These are phyloP conservation scores for Pseudopodoces humilis DNA, from an alignment of 2,113 vertebrate genomes.

Conservation along the genomic window DNA sequence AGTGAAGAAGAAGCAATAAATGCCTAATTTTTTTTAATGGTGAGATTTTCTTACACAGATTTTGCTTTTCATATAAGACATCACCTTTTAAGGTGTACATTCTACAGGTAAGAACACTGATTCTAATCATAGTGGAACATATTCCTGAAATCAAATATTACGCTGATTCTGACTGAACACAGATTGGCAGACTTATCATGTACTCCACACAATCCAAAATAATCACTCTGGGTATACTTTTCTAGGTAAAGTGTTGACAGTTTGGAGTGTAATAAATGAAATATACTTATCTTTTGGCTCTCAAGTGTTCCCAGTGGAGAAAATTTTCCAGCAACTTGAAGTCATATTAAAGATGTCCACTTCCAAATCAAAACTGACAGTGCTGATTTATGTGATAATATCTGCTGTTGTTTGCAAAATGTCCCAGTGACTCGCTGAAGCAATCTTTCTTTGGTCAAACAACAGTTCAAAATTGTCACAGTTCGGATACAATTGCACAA, in stretches of 20 bases:
- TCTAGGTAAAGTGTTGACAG: conserved; percentile 2
- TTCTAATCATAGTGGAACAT: not conserved
- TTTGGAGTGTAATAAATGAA: conserved; percentile 26
- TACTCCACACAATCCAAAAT: not conserved
- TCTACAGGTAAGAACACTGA: not conserved
- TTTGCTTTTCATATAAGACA: not conserved
- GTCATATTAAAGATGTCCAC: not conserved
- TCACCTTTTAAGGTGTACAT: not conserved
- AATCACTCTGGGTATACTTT: conserved; percentile 10
- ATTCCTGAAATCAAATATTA: not conserved
- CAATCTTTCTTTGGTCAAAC: not conserved
- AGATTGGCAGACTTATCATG: not conserved
- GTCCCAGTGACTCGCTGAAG: not conserved
- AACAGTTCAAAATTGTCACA: not conserved
- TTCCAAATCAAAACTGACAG: conserved; percentile 27
- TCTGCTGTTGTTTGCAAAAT: not conserved
- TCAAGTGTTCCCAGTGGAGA: not conserved
- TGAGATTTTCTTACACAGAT: not conserved
- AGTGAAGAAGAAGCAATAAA: not conserved
- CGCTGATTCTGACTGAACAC: not conserved
- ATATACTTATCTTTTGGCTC: conserved; percentile 12
- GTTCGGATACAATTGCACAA: not conserved
- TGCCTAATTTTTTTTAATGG: not conserved
- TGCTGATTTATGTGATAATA: not conserved
- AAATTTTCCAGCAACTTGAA: conserved; percentile 22